Base-by-base conservation (phyloP, 2,113 vertebrate species). In the Notothenia rossii region DNA sequence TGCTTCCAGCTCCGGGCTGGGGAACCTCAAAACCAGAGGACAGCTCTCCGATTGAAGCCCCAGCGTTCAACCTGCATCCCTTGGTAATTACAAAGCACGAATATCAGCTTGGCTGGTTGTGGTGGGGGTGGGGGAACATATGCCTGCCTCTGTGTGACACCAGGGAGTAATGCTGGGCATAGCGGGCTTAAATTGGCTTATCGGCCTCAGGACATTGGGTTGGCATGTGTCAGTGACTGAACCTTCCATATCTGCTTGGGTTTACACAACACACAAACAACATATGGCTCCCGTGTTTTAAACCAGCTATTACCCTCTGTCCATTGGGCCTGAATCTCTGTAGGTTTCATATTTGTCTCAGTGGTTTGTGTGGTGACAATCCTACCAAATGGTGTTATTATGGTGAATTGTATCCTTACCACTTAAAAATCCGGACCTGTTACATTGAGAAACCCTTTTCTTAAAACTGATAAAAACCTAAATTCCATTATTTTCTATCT, bases 1-100 rank as follows among this genome's bases (percentile, higher is more conserved):
- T 20, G 81, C 33, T 61, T 74, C 66, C 75, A 65, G 84, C 70
- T 87, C 72, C 8, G 60, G 46, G 68, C 78, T 46, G 12, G 61
- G 56, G 69, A 78, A 65, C 67, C 82, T 69, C 12, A 14, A 48
- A 72, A 70, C 17, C n/a, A 29, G 70, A 74, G 86, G 83, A 85
- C 55, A 25, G 62, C 73, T 72, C 77, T 75, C 63, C 62, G 75
- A 84, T 68, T 77, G 77, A 77, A 90, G 74, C 79, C 79, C 72
- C 60, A 20, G 43, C 9, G 11, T 66, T 82, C 70, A 89, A 14
- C 60, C 85, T 51, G 49, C 82, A 75, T 88, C 82, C 58, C 77
- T 50, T 88, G 75, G 79, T 86, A 79, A 85, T 51, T 64, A 64
- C 66, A 29, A 62, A 20, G 60, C 85, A 75, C 3, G 13, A 72